Base-by-base conservation (phyloP, 2,797 vertebrate genomes). In the Enteromius afrohamiltoni region DNA sequence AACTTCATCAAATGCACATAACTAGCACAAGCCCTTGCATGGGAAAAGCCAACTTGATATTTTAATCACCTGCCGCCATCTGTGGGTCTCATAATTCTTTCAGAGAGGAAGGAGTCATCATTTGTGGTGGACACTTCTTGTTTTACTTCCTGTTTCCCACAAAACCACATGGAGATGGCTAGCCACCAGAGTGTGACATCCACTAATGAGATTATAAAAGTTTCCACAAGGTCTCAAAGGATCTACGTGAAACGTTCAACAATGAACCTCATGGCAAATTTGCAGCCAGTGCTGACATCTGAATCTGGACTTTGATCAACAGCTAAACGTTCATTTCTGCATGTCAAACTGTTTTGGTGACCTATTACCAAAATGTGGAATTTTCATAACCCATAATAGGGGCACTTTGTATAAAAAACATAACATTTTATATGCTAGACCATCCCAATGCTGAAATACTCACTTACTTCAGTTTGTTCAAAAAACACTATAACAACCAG, bases 111-210 rank as follows among this genome's bases (percentile, higher is more conserved):
- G 69, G 40, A 78, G 37, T 45, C 62, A 73, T 70, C 79, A 79
- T 51, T 51, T 68, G 31, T 23, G 45, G 77, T 37, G 64, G 45
- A 68, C 71, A 62, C 71, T 67, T 13, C 14, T 76, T 26, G 29
- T 71, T 69, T 65, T 64, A 68, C 49, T 78, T 45, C 21, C 65
- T 68, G n/a, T 40, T 80, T 85, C 71, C 31, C 29, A 49, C 17
- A 83, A 3, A 65, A 42, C 84, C 82, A 37, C 80, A 81, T 84
- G 85, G 84, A 60, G 60, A 23, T 53, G 47, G 19, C 47, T 65
- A 86, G 55, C 65, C 67, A 73, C 0, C 74, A 64, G 55, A 80
- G 53, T 34, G 11, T 7, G 31, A 79, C 45, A 37, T 79, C 45
- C 19, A 37, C 11, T 17, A 68, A 79, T 79, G 17, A 34, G 45